Evolutionary conservation across 2,113 vertebrate genomes (phyloP), one percentile per base, ranked within the genome.

Genomic region (Cisticola juncidis): DNA sequence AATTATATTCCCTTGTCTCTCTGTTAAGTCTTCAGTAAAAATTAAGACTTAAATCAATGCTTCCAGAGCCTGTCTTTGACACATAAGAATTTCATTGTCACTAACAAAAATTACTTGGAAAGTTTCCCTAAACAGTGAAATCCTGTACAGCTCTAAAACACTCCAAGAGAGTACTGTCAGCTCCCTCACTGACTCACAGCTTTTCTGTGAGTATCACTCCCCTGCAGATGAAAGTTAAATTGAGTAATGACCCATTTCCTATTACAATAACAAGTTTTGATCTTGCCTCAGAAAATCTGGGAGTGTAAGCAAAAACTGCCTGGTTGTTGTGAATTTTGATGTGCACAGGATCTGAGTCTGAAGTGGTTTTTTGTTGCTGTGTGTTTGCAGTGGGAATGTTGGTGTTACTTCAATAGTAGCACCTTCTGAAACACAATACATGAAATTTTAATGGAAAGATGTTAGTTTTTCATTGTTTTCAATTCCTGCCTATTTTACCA

Each of bases 181-280:
- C 53, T 72, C 29, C 56, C 40, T 81, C 48, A 72, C 40, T 45
- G 51, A 35, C n/a, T 79, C 31, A 0, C 45, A 51, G 33, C 17
- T 87, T 68, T 66, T 60, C 33, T 74, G 42, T n/a, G 36, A 47
- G 21, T 53, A 74, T 88, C 44, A 40, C 72, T 91, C 44, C 62
- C 36, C 77, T 86, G 36, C 64, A 91, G 53, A 88, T 70, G 90
- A 68, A 86, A 92, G 81, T 73, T 85, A 79, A 87, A 94, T 82
- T 87, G 68, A 92, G 56, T 94, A 80, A 91, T 91, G 87, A 72
- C 87, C 84, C 58, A 94, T 92, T 95, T 94, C 84, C 78, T 65
- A 53, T 73, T 87, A 66, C 73, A 92, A 51, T 87, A 89, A 58
- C 45, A 45, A 28, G 3, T 87, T 94, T 85, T 94, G 73, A 89